Conservation (phyloP, 2,113 vertebrate species). For the Lepus timidus region DNA sequence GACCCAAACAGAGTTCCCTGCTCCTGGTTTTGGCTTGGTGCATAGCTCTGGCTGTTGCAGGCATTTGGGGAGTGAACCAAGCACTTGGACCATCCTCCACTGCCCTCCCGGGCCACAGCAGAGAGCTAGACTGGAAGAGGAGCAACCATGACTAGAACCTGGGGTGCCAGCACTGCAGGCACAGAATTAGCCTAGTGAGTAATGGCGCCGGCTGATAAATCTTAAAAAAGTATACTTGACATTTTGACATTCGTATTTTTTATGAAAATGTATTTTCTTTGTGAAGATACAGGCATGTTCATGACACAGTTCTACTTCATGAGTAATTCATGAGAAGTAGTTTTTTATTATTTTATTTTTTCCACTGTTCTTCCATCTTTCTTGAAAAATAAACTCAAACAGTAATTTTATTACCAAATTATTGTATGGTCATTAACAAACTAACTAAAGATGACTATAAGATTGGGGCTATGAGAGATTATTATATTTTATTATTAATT, state of each 20-base stretch:
- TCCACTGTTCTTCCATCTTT: neutral
- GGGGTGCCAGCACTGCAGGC: too few species aligned
- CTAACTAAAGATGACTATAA: slow-evolving; percentile 49
- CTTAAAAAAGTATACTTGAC: too few species aligned
- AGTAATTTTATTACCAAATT: slow-evolving; percentile 16
- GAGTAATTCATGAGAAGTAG: neutral
- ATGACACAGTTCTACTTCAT: neutral
- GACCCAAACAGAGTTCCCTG: too few species aligned
- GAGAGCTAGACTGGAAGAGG: too few species aligned
- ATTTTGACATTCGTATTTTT: neutral
- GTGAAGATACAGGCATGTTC: neutral
- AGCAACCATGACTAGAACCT: too few species aligned
- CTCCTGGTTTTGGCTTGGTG: too few species aligned
- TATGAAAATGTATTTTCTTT: neutral
- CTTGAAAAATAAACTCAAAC: neutral
- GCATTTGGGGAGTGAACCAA: too few species aligned
- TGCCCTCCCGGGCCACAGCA: too few species aligned
- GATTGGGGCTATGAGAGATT: neutral
- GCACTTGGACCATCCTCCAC: too few species aligned
- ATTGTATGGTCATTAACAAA: slow-evolving; percentile 31
- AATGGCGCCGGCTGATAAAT: too few species aligned
- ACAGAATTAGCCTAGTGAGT: too few species aligned
- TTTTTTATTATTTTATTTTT: slow-evolving; percentile 31
- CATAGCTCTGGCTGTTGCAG: too few species aligned
- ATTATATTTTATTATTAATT: slow-evolving; percentile 61